Evolutionary conservation across 2,888 invertebrate species (phyloP), one percentile per base, ranked within the genome.

Genomic region (Ophion ellenae): DNA sequence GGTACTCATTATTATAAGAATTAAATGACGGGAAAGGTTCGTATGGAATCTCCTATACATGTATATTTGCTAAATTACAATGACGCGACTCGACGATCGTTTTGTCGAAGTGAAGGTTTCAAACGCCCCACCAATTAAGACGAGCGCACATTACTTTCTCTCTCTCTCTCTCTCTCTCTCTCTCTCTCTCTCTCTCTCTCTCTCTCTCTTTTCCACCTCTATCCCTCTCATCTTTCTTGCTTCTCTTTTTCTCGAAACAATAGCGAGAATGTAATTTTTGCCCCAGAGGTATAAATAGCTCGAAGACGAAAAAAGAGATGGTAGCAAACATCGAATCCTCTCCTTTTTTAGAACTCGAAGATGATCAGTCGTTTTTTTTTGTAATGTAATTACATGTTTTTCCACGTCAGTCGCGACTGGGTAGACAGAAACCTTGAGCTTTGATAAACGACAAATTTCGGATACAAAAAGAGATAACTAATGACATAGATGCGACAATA

Each of bases 21-120:
- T 53, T 53, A 17, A 17, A 53, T 53, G 53, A 53, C 53, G 3
- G 53, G 14, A 17, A 53, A 53, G 53, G 17, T 17, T 17, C 53
- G 17, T 53, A 14, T 53, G 53, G 53, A 70, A 78, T 63, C 2
- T 45, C 78, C 70, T 47, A n/a, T 78, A 78, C 20, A 47, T 24
- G n/a, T 64, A 70, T 88, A 88, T 89, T 88, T 88, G 89, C 81
- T 86, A 79, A 88, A 88, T 87, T 87, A 86, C 83, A 85, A 85
- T 87, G 87, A 87, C 77, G 83, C 77, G 86, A 79, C 79, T 80
- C 76, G 87, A 87, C 84, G 85, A 88, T 74, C 88, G 82, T 83
- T 88, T 83, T 83, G 75, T 78, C 70, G 66, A 77, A 66, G 86
- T 53, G 73, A 77, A 74, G 79, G 78, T 57, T 84, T 84, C 73